These are phyloP conservation scores for Boulengeromyrus knoepffleri DNA, from an alignment of 2,113 vertebrate genomes.

Conservation along the genomic window DNA sequence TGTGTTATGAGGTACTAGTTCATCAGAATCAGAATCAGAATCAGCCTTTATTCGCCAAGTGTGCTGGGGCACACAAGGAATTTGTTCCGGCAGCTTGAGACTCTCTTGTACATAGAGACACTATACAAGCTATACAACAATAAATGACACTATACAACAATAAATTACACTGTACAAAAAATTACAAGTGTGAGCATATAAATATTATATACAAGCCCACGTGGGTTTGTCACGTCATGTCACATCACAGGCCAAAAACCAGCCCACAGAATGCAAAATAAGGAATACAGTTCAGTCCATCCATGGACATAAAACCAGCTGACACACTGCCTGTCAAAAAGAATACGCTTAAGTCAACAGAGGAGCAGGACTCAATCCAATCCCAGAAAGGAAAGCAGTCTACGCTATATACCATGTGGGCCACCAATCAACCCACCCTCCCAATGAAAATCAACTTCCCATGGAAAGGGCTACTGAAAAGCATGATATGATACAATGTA, in stretches of 20 bases:
- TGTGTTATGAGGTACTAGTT: neutral
- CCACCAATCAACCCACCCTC: neutral
- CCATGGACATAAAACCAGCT: neutral
- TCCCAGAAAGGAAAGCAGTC: neutral
- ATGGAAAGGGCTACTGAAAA: conserved; percentile 18
- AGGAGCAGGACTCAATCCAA: neutral
- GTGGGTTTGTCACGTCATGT: no score
- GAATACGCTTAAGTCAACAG: neutral
- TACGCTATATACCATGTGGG: neutral
- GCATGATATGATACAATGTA: conserved; percentile 40
- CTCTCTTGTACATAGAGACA: no score
- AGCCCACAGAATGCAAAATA: neutral
- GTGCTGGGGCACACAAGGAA: no score
- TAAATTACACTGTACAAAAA: no score
- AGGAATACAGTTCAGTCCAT: neutral
- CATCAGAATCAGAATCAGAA: no score
- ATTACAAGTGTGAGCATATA: no score
- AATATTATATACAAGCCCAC: no score
- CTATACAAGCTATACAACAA: no score
- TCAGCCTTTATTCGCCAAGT: no score
- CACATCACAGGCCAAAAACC: neutral
- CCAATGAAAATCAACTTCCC: neutral
- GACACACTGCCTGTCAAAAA: neutral
- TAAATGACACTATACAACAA: no score
- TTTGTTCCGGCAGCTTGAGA: no score